Percentiles rank a stretch among this genome's conserved stretches.
Conservation (phyloP, 2,797 vertebrate species). For the Gallirallus australis region DNA sequence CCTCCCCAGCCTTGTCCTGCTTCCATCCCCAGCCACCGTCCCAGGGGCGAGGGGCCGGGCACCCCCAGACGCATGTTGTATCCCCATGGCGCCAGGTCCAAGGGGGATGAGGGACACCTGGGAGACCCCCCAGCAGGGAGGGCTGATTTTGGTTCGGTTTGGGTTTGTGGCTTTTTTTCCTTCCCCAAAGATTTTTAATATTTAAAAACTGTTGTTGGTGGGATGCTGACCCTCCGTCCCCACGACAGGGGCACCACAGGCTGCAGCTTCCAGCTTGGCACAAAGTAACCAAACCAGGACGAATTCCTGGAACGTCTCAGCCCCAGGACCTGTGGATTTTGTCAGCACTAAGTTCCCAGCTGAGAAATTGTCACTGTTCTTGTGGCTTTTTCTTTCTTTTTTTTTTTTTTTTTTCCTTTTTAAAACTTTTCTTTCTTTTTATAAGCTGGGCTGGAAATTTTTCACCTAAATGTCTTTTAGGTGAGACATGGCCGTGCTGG, state of each 20-base stretch:
- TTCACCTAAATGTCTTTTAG: neutral
- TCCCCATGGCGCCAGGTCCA: fast-evolving
- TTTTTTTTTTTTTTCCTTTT: neutral
- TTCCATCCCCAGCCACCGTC: neutral
- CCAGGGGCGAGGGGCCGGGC: fast-evolving
- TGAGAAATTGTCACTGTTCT: neutral
- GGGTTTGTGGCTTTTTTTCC: neutral
- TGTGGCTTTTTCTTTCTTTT: neutral
- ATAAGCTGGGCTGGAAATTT: neutral
- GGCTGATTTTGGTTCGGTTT: neutral
- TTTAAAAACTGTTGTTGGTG: neutral
- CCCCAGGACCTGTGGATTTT: neutral
- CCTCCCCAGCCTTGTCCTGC: neutral
- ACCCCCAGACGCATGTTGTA: fast-evolving
- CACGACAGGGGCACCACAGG: fast-evolving
- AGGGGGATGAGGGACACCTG: neutral
- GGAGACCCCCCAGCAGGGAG: neutral
- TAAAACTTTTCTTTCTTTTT: too few relatives aligned
- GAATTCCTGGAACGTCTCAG: neutral
- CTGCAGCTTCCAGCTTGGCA: neutral
- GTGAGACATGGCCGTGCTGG: neutral
- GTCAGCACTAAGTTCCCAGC: neutral
- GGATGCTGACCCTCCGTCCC: neutral
- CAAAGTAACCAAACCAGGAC: neutral
- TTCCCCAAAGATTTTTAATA: neutral